These are phyloP conservation scores for Bombyx mandarina DNA, from an alignment of 1,140 invertebrate genomes.

Conservation along the genomic window DNA sequence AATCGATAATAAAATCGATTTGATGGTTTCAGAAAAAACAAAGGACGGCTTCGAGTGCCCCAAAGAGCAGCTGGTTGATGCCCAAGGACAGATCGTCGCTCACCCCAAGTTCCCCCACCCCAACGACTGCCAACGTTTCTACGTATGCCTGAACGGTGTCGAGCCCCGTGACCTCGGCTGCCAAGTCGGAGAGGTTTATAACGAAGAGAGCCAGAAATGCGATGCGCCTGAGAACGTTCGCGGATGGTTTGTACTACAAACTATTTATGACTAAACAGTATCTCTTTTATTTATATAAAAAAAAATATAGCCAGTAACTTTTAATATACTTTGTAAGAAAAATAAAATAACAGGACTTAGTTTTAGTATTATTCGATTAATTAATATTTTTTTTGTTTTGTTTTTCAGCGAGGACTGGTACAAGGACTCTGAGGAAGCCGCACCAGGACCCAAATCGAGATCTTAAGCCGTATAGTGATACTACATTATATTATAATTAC, in stretches of 20 bases:
- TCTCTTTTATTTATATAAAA: no score
- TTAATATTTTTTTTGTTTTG: constrained; percentile 6
- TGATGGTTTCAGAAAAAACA: constrained; percentile 72
- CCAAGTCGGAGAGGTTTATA: constrained; percentile 88
- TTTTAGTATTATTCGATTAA: background rate
- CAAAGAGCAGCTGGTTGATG: constrained; percentile 75
- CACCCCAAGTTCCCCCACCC: constrained; percentile 92
- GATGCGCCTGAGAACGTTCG: constrained; percentile 89
- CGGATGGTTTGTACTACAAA: constrained; percentile 79
- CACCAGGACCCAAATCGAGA: constrained; percentile 49
- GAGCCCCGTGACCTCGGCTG: constrained; percentile 89
- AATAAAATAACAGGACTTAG: background rate
- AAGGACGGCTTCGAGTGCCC: constrained; percentile 89
- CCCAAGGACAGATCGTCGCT: constrained; percentile 80
- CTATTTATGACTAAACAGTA: background rate
- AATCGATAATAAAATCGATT: background rate
- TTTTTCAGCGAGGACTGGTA: constrained; percentile 85
- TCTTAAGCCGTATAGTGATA: constrained; percentile 49
- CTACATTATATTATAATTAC: constrained; percentile 37
- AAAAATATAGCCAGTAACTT: no score
- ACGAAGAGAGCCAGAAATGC: constrained; percentile 85
- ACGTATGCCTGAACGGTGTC: constrained; percentile 89
- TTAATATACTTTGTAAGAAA: no score
- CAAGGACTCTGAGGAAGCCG: constrained; percentile 76
- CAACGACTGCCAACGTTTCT: constrained; percentile 90